Base-by-base conservation (phyloP, 2,113 vertebrate species). In the Syrmaticus mikado region DNA sequence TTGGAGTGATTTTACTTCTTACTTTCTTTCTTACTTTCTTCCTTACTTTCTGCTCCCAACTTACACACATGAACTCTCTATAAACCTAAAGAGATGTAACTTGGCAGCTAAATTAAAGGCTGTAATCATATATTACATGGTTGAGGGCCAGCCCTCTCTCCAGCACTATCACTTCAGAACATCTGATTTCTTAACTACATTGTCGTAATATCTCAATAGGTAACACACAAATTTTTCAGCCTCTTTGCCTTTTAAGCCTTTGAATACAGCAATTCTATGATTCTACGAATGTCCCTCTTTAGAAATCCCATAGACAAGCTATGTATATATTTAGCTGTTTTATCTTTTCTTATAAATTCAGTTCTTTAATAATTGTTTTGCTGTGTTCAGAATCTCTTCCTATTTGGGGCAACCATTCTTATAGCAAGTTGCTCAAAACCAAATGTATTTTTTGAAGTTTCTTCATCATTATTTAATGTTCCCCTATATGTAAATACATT, bases 321-420 rank as follows among this genome's bases (percentile, higher is more conserved):
- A 61, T 73, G n/a, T 67, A 45, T 84, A 89, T 88, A 87, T 95
- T 93, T 95, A 87, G 57, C 72, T 86, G 20, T 36, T 95, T 91
- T 92, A 94, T 88, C 89, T 91, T 91, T 93, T n/a, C 61, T 86
- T 60, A 48, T 82, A 94, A 89, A 92, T 89, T 83, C 58, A 86
- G 25, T 13, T 7, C 61, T 83, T 96, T 93, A 89, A 90, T 92
- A 74, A 85, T 75, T 91, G 41, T 60, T 80, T 50, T 53, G 61
- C 48, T 77, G 40, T 85, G 88, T 53, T 76, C 76, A 78, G 89
- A 82, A 36, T 73, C 60, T 43, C 21, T 66, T 92, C 85, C 82
- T 87, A 32, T 70, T 91, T 88, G 79, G 91, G 70, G 77, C 24
- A 57, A 90, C 79, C 55, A 85, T 8, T 12, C 16, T 76, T 40